Base-by-base conservation (phyloP, 2,888 invertebrate species). In the Erebia ligea region DNA sequence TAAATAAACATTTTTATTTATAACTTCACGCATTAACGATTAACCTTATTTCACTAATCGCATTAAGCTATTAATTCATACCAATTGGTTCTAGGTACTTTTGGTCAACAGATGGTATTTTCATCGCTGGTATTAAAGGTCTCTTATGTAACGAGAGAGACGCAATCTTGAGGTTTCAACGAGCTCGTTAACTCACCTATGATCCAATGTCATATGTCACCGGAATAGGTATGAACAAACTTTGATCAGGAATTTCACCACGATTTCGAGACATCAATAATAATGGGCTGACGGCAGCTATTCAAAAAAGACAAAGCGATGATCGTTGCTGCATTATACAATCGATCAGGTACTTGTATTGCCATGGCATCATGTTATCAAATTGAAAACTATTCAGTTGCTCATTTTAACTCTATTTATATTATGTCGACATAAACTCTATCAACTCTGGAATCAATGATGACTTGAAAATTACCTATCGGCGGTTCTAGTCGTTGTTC, bases 61-160 rank as follows among this genome's bases (percentile, higher is more conserved):
- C 64, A 50, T 64, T 63, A 21, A 50, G 25, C 15, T 34, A 64
- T 52, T n/a, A n/a, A n/a, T 67, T 34, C 59, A 52, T 19, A 67
- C 50, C 56, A 42, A 52, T 67, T 64, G 64, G 50, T 68, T 64
- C 40, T 34, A 34, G 34, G 34, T 34, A 56, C 54, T 40, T 56
- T 56, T 65, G 45, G 56, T 67, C 67, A 70, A 57, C 68, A 72
- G 65, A 65, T 70, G 68, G 34, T 70, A 68, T 73, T 73, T 72
- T 58, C 59, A 68, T 54, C n/a, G 42, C 66, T 61, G 54, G 56
- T 65, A 68, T 63, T 69, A 67, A 72, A 65, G 70, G 56, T 40
- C 9, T 65, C 42, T 72, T 72, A 72, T 67, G 63, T 69, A 72
- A 69, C 50, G 17, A 2, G 50, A 21, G 54, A 61, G n/a, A 50